phyloP scores from a whole-genome alignment of 2,888 invertebrate species.

The Kuschelorhynchus macadamiae region DNA sequence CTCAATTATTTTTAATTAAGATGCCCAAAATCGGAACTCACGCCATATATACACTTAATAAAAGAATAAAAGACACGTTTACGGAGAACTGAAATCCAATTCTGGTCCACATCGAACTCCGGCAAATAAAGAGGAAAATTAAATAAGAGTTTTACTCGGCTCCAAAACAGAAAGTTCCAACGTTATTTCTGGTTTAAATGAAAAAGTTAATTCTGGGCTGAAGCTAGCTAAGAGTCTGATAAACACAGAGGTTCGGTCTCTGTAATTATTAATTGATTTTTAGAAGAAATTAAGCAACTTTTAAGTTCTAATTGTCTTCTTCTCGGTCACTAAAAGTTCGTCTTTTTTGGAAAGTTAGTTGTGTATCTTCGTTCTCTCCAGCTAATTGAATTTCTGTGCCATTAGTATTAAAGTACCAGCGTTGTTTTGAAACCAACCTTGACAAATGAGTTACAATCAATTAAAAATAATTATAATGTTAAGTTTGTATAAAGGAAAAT shows the following conservation, averaged over 20 bases:
- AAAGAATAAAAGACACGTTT: not conserved
- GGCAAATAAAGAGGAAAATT: constrained; percentile 33
- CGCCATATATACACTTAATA: too few species aligned
- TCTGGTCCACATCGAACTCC: constrained; percentile 7
- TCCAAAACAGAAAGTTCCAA: constrained; percentile 30
- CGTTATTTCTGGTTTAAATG: constrained; percentile 35
- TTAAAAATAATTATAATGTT: too few species aligned
- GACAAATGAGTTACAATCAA: too few species aligned
- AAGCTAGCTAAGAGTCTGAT: constrained; percentile 35
- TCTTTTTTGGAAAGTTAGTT: too few species aligned
- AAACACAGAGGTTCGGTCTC: constrained; percentile 31
- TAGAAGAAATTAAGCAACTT: constrained; percentile 18
- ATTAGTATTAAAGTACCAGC: too few species aligned
- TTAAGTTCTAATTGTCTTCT: constrained; percentile 16
- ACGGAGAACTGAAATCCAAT: not conserved
- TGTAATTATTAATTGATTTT: constrained; percentile 43
- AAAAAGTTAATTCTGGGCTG: constrained; percentile 33
- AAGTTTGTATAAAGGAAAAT: too few species aligned
- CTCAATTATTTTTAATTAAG: too few species aligned
- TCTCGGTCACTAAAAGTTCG: not conserved
- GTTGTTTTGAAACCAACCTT: too few species aligned
- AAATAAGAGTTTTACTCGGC: constrained; percentile 29
- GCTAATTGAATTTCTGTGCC: too few species aligned
- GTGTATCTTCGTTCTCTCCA: too few species aligned
- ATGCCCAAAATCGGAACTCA: too few species aligned